These are phyloP conservation scores for Cyanocitta stelleri DNA, from an alignment of 2,113 vertebrate species.

Conservation along the genomic window DNA sequence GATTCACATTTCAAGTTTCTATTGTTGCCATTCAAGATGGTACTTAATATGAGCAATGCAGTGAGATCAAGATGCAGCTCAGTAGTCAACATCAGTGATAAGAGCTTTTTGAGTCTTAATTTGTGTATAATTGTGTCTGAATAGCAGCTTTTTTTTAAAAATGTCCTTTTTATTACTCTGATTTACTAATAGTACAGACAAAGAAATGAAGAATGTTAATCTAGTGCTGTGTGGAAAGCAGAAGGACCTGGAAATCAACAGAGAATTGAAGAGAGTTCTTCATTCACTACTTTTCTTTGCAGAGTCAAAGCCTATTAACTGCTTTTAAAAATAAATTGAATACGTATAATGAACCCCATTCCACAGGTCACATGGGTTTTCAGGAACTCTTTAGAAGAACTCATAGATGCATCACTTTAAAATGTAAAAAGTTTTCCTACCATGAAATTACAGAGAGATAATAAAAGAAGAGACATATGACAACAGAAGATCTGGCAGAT, in stretches of 20 bases:
- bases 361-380: neutral
- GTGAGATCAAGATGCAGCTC: neutral
- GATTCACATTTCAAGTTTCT: constrained; percentile 31
- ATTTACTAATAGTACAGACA: neutral
- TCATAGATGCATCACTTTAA: neutral
- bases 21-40: constrained; percentile 10
- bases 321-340: neutral
- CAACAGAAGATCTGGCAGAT: rapidly evolving
- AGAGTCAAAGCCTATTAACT: neutral
- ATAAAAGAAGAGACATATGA: neutral
- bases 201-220: neutral
- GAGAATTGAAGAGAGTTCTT: neutral
- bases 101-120: constrained; percentile 19
- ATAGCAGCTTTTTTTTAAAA: neutral
- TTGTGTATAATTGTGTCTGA: neutral
- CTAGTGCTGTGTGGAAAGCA: neutral
- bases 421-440: neutral
- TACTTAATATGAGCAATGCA: neutral
- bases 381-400: neutral
- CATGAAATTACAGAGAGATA: neutral
- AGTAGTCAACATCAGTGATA: neutral
- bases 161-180: neutral
- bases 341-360: neutral
- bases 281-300: neutral
- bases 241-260: neutral